phyloP scores from a whole-genome alignment of 2,888 invertebrate genomes.

The Phania funesta region DNA sequence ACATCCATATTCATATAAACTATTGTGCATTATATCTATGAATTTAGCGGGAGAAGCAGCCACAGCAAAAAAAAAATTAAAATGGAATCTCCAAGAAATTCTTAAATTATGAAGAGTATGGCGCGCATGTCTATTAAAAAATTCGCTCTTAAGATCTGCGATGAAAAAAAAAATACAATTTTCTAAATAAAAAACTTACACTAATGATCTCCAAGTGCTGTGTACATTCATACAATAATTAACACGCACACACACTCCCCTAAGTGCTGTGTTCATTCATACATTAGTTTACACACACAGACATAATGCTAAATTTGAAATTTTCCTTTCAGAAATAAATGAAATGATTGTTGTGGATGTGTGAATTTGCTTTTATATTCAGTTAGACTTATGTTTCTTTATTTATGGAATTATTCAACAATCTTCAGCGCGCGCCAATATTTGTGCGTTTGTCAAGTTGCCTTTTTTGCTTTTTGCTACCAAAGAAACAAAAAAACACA shows the following conservation, averaged over 20 bases:
- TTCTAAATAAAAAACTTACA: neutral
- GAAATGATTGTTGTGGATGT: slow-evolving; percentile 19
- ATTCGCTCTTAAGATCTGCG: neutral
- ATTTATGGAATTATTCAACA: slow-evolving; percentile 59
- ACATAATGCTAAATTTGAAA: slow-evolving; percentile 21
- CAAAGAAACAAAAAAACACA: neutral
- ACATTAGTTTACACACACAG: neutral
- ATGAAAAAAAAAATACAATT: neutral
- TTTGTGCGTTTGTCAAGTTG: neutral
- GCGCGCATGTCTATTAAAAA: slow-evolving; percentile 12
- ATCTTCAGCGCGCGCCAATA: neutral
- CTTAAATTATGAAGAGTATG: neutral
- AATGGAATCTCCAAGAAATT: slow-evolving; percentile 50
- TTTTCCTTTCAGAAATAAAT: slow-evolving; percentile 26
- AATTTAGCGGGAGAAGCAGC: neutral
- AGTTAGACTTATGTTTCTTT: slow-evolving; percentile 28
- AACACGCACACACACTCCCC: too few relatives aligned
- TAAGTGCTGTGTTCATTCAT: too few relatives aligned
- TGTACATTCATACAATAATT: too few relatives aligned
- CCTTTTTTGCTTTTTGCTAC: neutral
- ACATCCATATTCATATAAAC: neutral
- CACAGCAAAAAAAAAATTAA: neutral
- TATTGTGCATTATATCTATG: slow-evolving; percentile 26
- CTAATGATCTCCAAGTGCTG: neutral
- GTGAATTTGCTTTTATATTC: slow-evolving; percentile 33